Percentiles rank a stretch among this genome's conserved stretches.
Conservation (phyloP, 2,888 invertebrate species). For the Cephus spinipes region DNA sequence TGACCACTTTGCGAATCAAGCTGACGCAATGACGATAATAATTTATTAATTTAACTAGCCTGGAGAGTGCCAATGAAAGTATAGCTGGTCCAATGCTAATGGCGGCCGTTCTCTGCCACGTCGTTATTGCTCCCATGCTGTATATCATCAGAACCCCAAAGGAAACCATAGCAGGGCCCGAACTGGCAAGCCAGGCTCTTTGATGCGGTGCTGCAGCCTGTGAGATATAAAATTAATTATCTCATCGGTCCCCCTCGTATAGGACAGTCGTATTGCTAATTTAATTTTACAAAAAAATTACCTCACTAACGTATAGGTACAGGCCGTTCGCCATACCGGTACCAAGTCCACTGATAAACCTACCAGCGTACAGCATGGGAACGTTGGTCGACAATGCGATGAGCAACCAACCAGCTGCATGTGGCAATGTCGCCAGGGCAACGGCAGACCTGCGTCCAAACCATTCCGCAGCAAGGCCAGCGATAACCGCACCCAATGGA, state of each 20-base stretch:
- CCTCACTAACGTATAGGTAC: conserved; percentile 61
- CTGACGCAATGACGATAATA: neutral
- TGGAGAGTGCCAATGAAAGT: conserved; percentile 52
- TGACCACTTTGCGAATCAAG: neutral
- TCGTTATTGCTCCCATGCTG: conserved; percentile 74
- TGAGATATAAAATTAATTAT: conserved; percentile 50
- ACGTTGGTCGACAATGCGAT: conserved; percentile 76
- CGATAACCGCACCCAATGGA: conserved; percentile 77
- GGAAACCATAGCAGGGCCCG: conserved; percentile 79
- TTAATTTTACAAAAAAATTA: conserved; percentile 22
- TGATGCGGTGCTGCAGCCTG: conserved; percentile 78
- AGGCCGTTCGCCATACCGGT: conserved; percentile 70
- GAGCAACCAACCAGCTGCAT: conserved; percentile 77
- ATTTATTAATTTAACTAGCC: conserved; percentile 27
- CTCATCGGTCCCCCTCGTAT: too few relatives aligned
- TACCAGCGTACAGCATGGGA: conserved; percentile 74
- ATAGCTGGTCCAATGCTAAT: conserved; percentile 70
- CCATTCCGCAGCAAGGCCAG: conserved; percentile 77
- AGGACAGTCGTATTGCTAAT: too few relatives aligned
- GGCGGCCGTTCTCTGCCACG: conserved; percentile 76
- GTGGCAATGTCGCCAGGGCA: conserved; percentile 76
- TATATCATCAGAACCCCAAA: conserved; percentile 80
- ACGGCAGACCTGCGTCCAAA: conserved; percentile 75
- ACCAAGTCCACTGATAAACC: conserved; percentile 78
- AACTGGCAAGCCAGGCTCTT: conserved; percentile 76